These are phyloP conservation scores for Phengaris alcon DNA, from an alignment of 2,888 invertebrate species.

Conservation along the genomic window DNA sequence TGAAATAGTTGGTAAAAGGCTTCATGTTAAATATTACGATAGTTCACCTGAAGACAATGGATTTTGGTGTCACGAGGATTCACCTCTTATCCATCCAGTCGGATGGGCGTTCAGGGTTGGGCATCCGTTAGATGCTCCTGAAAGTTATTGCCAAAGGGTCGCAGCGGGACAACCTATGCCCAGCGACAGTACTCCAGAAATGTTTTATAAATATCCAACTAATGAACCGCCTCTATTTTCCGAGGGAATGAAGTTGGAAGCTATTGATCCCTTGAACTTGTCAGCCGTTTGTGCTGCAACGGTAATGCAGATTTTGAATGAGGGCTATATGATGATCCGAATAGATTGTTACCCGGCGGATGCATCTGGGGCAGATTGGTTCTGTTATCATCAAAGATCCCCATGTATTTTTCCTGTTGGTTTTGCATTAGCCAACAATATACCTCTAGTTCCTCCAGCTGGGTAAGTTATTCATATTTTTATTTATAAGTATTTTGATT, in stretches of 20 bases:
- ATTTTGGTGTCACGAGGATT: slow-evolving; percentile 98
- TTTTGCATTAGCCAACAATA: slow-evolving; percentile 91
- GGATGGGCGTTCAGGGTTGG: slow-evolving; percentile 97
- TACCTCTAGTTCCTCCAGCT: slow-evolving; percentile 92
- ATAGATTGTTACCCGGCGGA: slow-evolving; percentile 96
- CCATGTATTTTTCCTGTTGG: slow-evolving; percentile 97
- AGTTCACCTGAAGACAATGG: slow-evolving; percentile 88
- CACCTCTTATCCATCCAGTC: slow-evolving; percentile 95
- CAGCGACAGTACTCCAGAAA: slow-evolving; percentile 89
- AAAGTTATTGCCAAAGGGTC: slow-evolving; percentile 86
- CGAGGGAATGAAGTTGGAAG: slow-evolving; percentile 97
- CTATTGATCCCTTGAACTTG: slow-evolving; percentile 96
- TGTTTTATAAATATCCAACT: slow-evolving; percentile 83
- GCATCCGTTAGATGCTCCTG: slow-evolving; percentile 91
- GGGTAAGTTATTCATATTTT: slow-evolving; percentile 53
- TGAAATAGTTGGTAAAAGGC: slow-evolving; percentile 93
- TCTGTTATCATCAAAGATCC: slow-evolving; percentile 96
- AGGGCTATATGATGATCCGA: slow-evolving; percentile 96
- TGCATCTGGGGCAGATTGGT: slow-evolving; percentile 93
- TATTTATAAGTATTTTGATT: too few species aligned
- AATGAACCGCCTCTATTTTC: slow-evolving; percentile 81
- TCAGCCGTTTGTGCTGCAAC: slow-evolving; percentile 97
- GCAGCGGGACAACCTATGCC: slow-evolving; percentile 84
- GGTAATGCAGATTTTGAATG: slow-evolving; percentile 93
- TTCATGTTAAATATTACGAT: slow-evolving; percentile 94